Conservation (phyloP, 2,888 invertebrate genomes). For the Blomia tropicalis region DNA sequence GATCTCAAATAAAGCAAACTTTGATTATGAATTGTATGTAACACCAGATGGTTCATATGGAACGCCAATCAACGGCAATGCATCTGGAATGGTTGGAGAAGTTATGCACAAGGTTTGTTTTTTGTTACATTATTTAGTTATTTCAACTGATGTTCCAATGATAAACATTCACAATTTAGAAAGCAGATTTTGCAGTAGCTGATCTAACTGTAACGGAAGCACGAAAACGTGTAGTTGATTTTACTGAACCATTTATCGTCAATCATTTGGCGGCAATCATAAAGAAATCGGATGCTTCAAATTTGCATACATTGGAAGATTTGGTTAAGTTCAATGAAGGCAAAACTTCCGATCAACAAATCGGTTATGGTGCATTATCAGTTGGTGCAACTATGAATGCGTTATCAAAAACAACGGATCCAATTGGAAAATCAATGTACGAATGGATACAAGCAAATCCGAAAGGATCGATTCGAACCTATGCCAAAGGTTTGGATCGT, state of each 20-base stretch:
- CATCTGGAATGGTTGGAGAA: conserved; percentile 23
- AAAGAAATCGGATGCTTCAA: background rate
- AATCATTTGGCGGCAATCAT: conserved; percentile 3
- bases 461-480: background rate
- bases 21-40: conserved; percentile 16
- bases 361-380: conserved; percentile 3
- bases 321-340: background rate
- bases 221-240: conserved; percentile 10
- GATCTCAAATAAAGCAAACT: background rate
- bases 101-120: conserved; percentile 16
- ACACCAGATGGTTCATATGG: conserved; percentile 21
- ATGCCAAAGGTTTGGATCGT: conserved; percentile 14
- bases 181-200: conserved; percentile 19
- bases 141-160: background rate
- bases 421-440: background rate
- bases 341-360: background rate
- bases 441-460: background rate
- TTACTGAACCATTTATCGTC: conserved; percentile 18
- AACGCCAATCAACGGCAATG: background rate
- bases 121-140: background rate
- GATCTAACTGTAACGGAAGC: conserved; percentile 17
- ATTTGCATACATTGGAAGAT: conserved; percentile 6
- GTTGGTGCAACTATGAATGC: background rate
- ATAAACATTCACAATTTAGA: background rate
- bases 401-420: conserved; percentile 1